Evolutionary conservation across 37 sponge, comb jelly and placozoan species (phyloP).

Genomic region (Amphimedon queenslandica): DNA sequence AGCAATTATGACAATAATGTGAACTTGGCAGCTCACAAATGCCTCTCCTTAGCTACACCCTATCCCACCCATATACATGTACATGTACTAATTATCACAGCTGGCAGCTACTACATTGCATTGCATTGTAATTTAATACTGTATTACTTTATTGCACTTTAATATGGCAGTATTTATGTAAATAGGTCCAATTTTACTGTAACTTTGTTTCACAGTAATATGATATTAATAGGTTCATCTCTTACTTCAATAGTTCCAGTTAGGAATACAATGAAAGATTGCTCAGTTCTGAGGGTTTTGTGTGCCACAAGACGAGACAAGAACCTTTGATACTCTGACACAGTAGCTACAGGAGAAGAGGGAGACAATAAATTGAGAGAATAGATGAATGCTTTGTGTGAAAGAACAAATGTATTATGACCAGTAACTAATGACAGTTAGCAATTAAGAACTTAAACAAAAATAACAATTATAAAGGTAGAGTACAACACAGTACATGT

Average conservation of each 20-base stretch:
- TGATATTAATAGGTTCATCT: too few relatives aligned
- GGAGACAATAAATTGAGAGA: slow-evolving; percentile 25
- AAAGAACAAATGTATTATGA: background rate
- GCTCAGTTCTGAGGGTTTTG: slow-evolving; percentile 53
- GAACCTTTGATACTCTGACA: slow-evolving; percentile 84
- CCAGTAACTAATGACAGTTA: background rate
- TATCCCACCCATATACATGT: too few relatives aligned
- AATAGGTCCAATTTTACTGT: too few relatives aligned
- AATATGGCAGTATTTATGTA: too few relatives aligned
- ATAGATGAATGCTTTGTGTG: slow-evolving; percentile 11
- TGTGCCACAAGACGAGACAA: slow-evolving; percentile 65
- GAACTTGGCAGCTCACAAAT: too few relatives aligned
- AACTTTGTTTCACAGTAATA: too few relatives aligned
- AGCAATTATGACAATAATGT: too few relatives aligned
- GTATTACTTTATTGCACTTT: too few relatives aligned
- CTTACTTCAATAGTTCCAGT: slow-evolving; percentile 63
- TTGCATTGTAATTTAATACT: too few relatives aligned
- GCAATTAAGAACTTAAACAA: background rate
- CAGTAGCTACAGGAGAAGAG: slow-evolving; percentile 81
- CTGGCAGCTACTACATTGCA: too few relatives aligned
- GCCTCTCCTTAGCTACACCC: too few relatives aligned
- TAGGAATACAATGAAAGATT: slow-evolving; percentile 49
- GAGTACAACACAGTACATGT: slow-evolving; percentile 7
- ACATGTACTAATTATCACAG: too few relatives aligned
- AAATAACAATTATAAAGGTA: background rate